These are phyloP conservation scores for Penelope pileata DNA, from an alignment of 2,113 vertebrate species.

Conservation along the genomic window DNA sequence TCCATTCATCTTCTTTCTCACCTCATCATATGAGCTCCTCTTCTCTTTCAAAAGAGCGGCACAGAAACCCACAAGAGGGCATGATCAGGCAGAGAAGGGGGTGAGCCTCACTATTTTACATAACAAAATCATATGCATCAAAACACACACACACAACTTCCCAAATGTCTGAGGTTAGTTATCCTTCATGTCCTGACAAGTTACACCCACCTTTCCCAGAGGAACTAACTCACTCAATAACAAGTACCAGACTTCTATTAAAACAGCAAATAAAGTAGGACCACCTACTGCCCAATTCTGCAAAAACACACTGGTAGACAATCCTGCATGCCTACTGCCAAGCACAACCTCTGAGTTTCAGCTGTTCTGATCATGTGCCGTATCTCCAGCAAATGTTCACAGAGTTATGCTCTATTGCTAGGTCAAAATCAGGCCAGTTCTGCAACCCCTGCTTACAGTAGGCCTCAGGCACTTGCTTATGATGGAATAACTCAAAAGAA, in stretches of 20 bases:
- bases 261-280: slow-evolving; percentile 68
- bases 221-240: slow-evolving; percentile 60
- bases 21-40: slow-evolving; percentile 58
- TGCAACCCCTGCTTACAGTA: slow-evolving; percentile 13
- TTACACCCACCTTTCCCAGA: slow-evolving; percentile 74
- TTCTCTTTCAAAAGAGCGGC: slow-evolving; percentile 59
- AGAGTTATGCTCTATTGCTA: slow-evolving; percentile 21
- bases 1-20: slow-evolving; percentile 66
- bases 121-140: slow-evolving; percentile 67
- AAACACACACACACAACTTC: slow-evolving; percentile 53
- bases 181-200: slow-evolving; percentile 65
- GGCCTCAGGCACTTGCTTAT: slow-evolving; percentile 27
- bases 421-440: slow-evolving; percentile 42
- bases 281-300: slow-evolving; percentile 63
- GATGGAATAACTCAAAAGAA: slow-evolving; percentile 43
- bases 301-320: slow-evolving; percentile 53
- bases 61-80: slow-evolving; percentile 66
- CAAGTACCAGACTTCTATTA: slow-evolving; percentile 66
- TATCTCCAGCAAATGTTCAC: slow-evolving; percentile 27
- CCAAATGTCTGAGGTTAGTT: slow-evolving; percentile 68
- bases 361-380: not conserved
- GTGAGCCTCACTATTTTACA: slow-evolving; percentile 50
- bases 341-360: not conserved
- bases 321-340: slow-evolving; percentile 16
- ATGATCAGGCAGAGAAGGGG: slow-evolving; percentile 56